Conservation (phyloP, 2,888 invertebrate genomes). For the Drosophila monieri region DNA sequence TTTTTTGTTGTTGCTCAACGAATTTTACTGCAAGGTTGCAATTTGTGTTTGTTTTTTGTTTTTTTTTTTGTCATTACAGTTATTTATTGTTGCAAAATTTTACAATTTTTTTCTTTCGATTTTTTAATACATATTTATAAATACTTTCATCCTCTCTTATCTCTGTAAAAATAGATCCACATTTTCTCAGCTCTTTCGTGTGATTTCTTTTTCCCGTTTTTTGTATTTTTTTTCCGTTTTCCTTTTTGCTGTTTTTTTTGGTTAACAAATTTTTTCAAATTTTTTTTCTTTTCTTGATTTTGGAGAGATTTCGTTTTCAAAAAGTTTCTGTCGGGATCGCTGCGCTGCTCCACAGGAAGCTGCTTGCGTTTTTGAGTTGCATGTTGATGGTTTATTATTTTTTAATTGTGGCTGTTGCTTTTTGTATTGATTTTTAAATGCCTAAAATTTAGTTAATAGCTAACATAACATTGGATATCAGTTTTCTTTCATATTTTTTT, state of each 20-base stretch:
- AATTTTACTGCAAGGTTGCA: conserved; percentile 46
- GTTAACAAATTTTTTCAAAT: conserved; percentile 69
- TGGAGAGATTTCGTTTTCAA: conserved; percentile 79
- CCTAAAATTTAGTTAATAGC: conserved; percentile 74
- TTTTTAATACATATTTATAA: conserved; percentile 62
- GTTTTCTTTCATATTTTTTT: conserved; percentile 40
- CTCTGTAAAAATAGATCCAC: conserved; percentile 81
- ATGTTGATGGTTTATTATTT: conserved; percentile 49
- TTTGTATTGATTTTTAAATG: conserved; percentile 60
- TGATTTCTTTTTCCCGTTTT: conserved; percentile 53
- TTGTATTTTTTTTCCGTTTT: conserved; percentile 23
- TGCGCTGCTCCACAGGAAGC: conserved; percentile 3
- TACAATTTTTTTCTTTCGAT: conserved; percentile 56
- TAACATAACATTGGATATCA: conserved; percentile 74
- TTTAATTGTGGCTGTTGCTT: conserved; percentile 43
- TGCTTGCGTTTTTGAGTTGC: conserved; percentile 49
- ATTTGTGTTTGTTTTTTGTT: conserved; percentile 9
- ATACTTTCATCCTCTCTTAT: conserved; percentile 63
- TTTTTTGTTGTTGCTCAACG: conserved; percentile 55
- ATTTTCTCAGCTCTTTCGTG: conserved; percentile 56
- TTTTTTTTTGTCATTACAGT: conserved; percentile 41
- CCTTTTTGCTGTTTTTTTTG: conserved; percentile 51
- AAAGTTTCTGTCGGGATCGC: conserved; percentile 52
- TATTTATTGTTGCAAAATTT: conserved; percentile 55
- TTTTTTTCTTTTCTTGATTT: conserved; percentile 64